Base-by-base conservation (phyloP, 23 tunicate genomes). In the Aplidium turbinatum region DNA sequence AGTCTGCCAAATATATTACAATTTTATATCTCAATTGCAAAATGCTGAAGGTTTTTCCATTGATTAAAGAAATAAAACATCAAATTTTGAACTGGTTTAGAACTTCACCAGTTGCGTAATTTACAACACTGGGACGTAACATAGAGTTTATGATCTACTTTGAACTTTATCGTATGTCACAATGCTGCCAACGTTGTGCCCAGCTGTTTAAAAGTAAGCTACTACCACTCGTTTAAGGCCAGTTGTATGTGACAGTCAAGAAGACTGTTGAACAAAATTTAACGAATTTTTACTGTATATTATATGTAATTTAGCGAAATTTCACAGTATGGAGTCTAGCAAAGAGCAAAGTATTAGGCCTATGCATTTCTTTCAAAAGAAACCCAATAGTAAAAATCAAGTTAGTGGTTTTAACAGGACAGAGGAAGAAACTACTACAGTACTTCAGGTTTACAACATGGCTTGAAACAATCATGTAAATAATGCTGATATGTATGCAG, bases 41-140 rank as follows among this genome's bases (percentile, higher is more conserved):
- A 42, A 42, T 42, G 50, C 16, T 42, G 50, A 42, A 42, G 16
- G 50, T 16, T 42, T 9, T 11, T 42, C 50, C 50, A 42, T 42
- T 42, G 50, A 42, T 42, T 42, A 42, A 42, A 42, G 50, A 42
- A 42, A 42, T 42, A 42, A 42, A 42, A 42, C 50, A 42, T 42
- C 50, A 42, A 42, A 42, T 42, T 42, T 42, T 42, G 16, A 42
- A 42, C 50, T 42, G 50, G 16, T 42, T 42, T 9, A 42, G 50
- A 42, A 42, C 50, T 42, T 42, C 50, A 16, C 50, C 16, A 16
- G 50, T 42, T 42, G 13, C 50, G 50, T 42, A 42, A 42, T 42
- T 42, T 42, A 11, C 50, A 42, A 16, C 50, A 9, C 50, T 42
- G 50, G 11, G 50, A 42, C 16, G 50, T 42, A 9, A 42, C 50